Evolutionary conservation across 2,113 vertebrate species (phyloP), one percentile per base, ranked within the genome.

Genomic region (Gallinago jamesoni): DNA sequence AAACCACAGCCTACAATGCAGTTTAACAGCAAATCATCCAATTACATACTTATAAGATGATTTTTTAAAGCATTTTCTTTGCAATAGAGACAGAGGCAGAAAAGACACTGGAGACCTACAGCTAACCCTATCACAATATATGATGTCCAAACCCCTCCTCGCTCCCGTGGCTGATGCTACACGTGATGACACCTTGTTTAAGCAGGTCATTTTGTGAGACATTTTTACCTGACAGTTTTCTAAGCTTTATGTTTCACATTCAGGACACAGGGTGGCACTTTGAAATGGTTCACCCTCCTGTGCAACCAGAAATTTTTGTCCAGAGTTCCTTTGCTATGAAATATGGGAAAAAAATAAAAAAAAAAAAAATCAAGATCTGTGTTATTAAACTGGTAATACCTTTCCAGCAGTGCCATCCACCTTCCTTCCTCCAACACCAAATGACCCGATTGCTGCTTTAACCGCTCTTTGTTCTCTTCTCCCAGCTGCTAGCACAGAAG

Each of bases 141-240:
- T 12, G 3, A 41, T 20, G 14, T 23, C 50, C 39, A 50, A 84
- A 14, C 9, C n/a, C 33, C 53, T 27, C 45, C 45, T 64, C 30
- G 1, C 27, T 67, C n/a, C 72, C 6, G 10, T 6, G 25, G 43
- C 45, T 28, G 9, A 10, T 8, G 13, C 30, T 33, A 27, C 63
- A 19, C 0, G 0, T 15, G 31, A 60, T 1, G 14, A 59, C 31
- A 15, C 21, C 5, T 3, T 11, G 45, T 39, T 81, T 56, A 60
- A 39, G 25, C 9, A 52, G 14, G 41, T n/a, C 19, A 52, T 69
- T 77, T 48, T 57, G 20, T 0, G 1, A 86, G 23, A 62, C 23
- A 25, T 43, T 83, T 41, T 39, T 25, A 35, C 1, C 0, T 2
- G 12, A 59, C 56, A 6, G 16, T 41, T 84, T 70, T 59, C 37